Evolutionary conservation across 2,888 invertebrate genomes (phyloP).

Genomic region (Tenthredo livida): DNA sequence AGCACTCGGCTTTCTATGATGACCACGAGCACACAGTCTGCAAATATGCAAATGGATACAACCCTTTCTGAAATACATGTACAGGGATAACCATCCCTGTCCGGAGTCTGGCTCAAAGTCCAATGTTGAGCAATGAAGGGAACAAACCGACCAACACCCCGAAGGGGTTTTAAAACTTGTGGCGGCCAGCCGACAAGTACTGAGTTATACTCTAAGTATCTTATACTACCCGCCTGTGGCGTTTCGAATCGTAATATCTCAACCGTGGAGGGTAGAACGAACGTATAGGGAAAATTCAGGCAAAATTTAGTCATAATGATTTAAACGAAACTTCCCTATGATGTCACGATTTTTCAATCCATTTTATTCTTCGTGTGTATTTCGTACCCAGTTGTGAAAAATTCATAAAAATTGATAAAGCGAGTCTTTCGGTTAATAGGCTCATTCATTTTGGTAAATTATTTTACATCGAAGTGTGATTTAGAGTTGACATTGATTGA

Average conservation of each 20-base stretch:
- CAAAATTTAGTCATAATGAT: not conserved
- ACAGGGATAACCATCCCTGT: not conserved
- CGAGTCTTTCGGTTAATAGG: not conserved
- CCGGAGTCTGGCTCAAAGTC: not conserved
- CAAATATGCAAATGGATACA: conserved; percentile 5
- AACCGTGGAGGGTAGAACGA: not conserved
- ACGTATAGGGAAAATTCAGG: not conserved
- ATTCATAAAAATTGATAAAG: not conserved
- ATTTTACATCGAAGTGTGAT: not conserved
- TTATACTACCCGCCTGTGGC: conserved; percentile 3
- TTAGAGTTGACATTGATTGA: not conserved
- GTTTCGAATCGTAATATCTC: not conserved
- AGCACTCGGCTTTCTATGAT: not conserved
- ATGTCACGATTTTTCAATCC: not conserved
- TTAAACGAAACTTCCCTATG: not conserved
- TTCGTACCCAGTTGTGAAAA: not conserved
- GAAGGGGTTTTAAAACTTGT: not conserved
- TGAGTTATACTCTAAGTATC: not conserved
- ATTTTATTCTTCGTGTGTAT: not conserved
- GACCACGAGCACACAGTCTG: not conserved
- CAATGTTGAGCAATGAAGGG: conserved; percentile 3
- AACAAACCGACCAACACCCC: not conserved
- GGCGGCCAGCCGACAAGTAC: not conserved
- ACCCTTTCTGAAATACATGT: not conserved
- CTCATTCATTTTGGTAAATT: not conserved